Base-by-base conservation (phyloP, 2,113 vertebrate species). In the Tympanuchus pallidicinctus region DNA sequence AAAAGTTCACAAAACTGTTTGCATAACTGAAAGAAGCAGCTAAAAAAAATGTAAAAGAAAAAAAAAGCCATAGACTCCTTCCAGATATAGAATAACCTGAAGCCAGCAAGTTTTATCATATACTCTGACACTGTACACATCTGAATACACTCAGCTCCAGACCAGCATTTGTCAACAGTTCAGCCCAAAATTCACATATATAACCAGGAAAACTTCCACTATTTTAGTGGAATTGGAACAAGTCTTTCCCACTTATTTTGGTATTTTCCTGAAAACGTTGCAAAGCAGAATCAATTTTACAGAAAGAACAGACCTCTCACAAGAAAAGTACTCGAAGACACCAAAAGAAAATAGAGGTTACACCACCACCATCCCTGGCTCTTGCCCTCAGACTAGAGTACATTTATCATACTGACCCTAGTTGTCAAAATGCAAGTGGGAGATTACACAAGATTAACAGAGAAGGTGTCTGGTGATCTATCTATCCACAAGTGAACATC, bases 1-100 rank as follows among this genome's bases (percentile, higher is more conserved):
- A 70, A 96, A 97, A 97, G 97, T 96, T 97, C 97, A 97, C 59
- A 80, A 75, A 92, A 72, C 43, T 79, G 72, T 81, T 96, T 92
- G 79, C 65, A 73, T 72, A 91, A 79, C 65, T 36, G 47, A 87
- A 77, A 85, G 36, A 87, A 94, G 76, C 24, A 27, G 63, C 38
- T 70, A 36, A 75, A 61, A 88, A 9, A 54, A 36, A 22, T 66
- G 27, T 76, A 88, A 63, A 3, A 47, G 42, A 3, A 48, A 52
- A 45, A 84, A 73, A 20, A 61, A 43, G 6, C 38, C 82, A 40
- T 30, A 77, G 16, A 8, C 18, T 75, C 20, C 45, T 86, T 82
- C 47, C 11, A 81, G 10, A 13, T 6, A 8, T 28, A 69, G 40
- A 76, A 84, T 22, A 86, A 77, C 24, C 28, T 66, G 38, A 90